A percentile compares a stretch with the other conserved stretches of the same genome.
Conservation (phyloP, 2,797 vertebrate genomes). For the Avahi laniger region DNA sequence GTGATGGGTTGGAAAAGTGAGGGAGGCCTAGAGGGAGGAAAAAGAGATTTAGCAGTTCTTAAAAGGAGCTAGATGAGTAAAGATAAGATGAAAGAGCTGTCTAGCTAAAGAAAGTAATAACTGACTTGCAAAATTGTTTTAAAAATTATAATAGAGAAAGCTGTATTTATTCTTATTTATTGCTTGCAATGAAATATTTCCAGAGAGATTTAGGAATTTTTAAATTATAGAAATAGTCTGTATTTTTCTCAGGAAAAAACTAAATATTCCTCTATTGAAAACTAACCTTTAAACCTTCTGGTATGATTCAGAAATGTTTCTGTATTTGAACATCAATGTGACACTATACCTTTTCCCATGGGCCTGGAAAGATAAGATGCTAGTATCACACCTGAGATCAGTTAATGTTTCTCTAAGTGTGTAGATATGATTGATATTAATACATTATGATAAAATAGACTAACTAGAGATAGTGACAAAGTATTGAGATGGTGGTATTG, state of each 20-base stretch:
- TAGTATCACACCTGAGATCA: constrained; percentile 38
- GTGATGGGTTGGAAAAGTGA: not conserved
- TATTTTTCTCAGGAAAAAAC: constrained; percentile 43
- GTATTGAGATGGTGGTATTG: constrained; percentile 1
- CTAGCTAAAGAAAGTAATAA: not conserved
- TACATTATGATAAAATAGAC: constrained; percentile 59
- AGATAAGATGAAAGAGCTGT: not conserved
- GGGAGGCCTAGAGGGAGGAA: not conserved
- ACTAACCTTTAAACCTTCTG: constrained; percentile 32
- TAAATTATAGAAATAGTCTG: constrained; percentile 14
- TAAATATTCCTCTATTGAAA: constrained; percentile 45
- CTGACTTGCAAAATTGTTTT: not conserved
- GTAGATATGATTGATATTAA: constrained; percentile 60
- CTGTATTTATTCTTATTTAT: not conserved
- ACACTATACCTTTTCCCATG: constrained; percentile 32
- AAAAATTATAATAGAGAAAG: not conserved
- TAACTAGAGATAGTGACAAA: constrained; percentile 51
- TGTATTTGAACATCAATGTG: constrained; percentile 61
- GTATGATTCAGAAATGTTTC: constrained; percentile 55
- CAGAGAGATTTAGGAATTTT: constrained; percentile 9
- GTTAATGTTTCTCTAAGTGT: constrained; percentile 46
- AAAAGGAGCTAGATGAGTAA: not conserved
- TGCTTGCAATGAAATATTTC: not conserved
- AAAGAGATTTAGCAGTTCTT: constrained; percentile 8
- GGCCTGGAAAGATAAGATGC: constrained; percentile 57